These are phyloP conservation scores for Cynaeus angustus DNA, from an alignment of 2,888 invertebrate genomes.

Conservation along the genomic window DNA sequence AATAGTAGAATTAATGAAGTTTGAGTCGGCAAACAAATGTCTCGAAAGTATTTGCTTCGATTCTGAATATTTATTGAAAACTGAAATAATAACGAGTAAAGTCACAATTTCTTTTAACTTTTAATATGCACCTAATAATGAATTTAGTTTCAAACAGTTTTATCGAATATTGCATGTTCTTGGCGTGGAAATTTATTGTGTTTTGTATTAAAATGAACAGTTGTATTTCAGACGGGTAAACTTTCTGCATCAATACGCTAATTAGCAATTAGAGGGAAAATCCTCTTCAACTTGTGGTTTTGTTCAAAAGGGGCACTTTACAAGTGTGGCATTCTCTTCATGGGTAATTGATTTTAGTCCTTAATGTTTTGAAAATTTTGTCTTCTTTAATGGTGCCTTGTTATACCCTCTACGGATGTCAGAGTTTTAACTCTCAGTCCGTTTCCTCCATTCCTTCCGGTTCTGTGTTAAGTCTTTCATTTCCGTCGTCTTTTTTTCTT, in stretches of 20 bases:
- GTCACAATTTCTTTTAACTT: slow-evolving; percentile 1
- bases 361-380: no score
- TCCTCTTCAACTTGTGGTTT: neutral
- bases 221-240: slow-evolving; percentile 31
- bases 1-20: slow-evolving; percentile 7
- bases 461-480: no score
- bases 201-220: slow-evolving; percentile 13
- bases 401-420: no score
- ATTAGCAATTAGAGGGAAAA: slow-evolving; percentile 42
- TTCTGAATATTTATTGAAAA: neutral
- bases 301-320: neutral
- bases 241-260: slow-evolving; percentile 34
- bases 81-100: slow-evolving; percentile 14
- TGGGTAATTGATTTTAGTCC: no score
- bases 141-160: slow-evolving; percentile 28
- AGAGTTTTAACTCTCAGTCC: no score
- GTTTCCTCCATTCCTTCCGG: no score
- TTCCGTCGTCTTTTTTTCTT: no score
- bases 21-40: neutral
- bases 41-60: slow-evolving; percentile 10
- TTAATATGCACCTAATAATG: slow-evolving; percentile 20
- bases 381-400: no score
- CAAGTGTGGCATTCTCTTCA: neutral
- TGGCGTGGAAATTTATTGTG: slow-evolving; percentile 30
- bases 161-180: slow-evolving; percentile 21